Evolutionary conservation across 2,113 vertebrate species (phyloP).

Genomic region (Periophthalmodon schlosseri): DNA sequence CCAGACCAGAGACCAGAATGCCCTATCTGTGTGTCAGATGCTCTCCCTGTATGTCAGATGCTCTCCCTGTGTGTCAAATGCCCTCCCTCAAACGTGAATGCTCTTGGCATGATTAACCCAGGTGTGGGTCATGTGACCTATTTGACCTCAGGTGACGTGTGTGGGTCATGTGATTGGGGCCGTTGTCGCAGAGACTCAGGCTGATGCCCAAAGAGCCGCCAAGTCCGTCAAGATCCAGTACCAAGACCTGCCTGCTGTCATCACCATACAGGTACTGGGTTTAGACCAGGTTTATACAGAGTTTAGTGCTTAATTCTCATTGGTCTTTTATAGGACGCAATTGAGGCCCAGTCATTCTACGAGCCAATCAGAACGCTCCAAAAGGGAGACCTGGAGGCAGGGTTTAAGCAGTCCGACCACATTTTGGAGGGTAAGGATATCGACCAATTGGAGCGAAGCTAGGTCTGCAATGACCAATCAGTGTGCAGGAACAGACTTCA

Average conservation of each 20-base stretch:
- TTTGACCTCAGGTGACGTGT: constrained; percentile 85
- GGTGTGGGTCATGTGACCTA: not conserved
- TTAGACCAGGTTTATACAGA: not conserved
- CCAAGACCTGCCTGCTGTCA: constrained; percentile 82
- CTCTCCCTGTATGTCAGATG: not conserved
- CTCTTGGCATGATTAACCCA: no score
- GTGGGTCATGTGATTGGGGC: constrained; percentile 93
- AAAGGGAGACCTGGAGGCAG: constrained; percentile 84
- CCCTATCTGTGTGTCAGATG: no score
- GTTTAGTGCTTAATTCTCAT: not conserved
- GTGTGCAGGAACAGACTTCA: not conserved
- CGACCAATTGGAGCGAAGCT: not conserved
- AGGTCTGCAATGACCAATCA: not conserved
- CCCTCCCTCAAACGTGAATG: no score
- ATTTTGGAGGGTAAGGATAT: constrained; percentile 83
- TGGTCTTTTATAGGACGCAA: constrained; percentile 83
- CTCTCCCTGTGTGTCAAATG: not conserved
- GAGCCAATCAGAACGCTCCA: constrained; percentile 81
- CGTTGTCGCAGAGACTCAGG: constrained; percentile 88
- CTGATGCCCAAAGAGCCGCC: constrained; percentile 88
- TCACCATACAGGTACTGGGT: constrained; percentile 88
- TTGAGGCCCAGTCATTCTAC: constrained; percentile 87
- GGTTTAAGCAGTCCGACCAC: constrained; percentile 89
- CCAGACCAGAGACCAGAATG: no score
- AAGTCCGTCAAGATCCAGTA: constrained; percentile 86